Conservation (phyloP, 2,113 vertebrate species). For the Macquaria ambigua region DNA sequence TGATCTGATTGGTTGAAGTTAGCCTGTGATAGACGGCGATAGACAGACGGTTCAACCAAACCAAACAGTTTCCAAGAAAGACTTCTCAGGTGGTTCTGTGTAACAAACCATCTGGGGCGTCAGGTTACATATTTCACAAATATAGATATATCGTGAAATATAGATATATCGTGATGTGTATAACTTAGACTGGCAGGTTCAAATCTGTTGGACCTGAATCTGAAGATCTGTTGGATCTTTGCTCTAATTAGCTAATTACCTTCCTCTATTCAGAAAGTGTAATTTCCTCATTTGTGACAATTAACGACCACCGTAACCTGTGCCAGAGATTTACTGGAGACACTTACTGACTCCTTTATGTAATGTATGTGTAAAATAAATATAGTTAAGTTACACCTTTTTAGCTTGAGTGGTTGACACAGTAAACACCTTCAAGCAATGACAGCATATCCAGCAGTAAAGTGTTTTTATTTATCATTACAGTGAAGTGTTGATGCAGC, state of each 20-base stretch:
- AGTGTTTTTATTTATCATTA: constrained; percentile 13
- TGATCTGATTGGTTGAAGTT: no score
- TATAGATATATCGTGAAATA: neutral
- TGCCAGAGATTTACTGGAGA: neutral
- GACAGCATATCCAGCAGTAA: neutral
- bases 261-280: neutral
- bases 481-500: constrained; percentile 10
- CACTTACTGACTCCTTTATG: neutral
- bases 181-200: neutral
- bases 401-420: neutral
- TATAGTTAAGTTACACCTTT: constrained; percentile 15
- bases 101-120: no score
- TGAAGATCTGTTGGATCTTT: constrained; percentile 10
- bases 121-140: neutral
- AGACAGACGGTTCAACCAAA: no score
- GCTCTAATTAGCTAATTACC: neutral
- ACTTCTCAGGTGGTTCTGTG: no score
- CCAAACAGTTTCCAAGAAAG: no score
- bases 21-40: no score
- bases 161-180: neutral
- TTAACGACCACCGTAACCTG: neutral
- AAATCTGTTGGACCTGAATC: neutral
- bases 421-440: constrained; percentile 9
- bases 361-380: constrained; percentile 10
- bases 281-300: constrained; percentile 17